A percentile compares a stretch with the other conserved stretches of the same genome.
These are phyloP conservation scores for Glomeris maerens DNA, from an alignment of 1,140 invertebrate species.

Conservation along the genomic window DNA sequence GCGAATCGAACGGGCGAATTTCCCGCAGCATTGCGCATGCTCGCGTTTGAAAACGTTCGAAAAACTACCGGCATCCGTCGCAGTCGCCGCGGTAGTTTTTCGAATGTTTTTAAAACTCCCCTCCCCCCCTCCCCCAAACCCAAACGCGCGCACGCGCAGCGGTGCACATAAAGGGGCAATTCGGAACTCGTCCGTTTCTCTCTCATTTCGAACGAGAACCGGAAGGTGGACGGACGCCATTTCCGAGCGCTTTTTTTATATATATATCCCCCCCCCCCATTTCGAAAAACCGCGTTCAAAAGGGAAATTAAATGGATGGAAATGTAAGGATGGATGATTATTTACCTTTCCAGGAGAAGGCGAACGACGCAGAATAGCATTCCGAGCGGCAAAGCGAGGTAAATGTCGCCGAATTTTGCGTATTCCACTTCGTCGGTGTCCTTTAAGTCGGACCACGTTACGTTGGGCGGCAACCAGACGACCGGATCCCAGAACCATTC, in stretches of 20 bases:
- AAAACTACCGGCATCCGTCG: not conserved
- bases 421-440: conserved; percentile 61
- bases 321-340: no score
- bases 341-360: conserved; percentile 66
- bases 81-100: not conserved
- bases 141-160: no score
- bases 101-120: not conserved
- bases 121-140: not conserved
- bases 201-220: no score
- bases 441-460: conserved; percentile 70
- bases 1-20: no score
- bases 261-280: no score
- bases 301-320: no score
- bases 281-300: no score
- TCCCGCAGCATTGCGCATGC: not conserved
- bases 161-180: no score
- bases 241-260: no score
- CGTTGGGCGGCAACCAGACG: conserved; percentile 78
- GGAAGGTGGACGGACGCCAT: no score
- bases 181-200: no score
- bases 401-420: conserved; percentile 64
- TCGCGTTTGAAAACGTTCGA: not conserved
- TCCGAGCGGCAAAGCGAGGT: conserved; percentile 66
- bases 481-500: conserved; percentile 63
- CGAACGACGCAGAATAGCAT: conserved; percentile 55